phyloP scores from a whole-genome alignment of 2,888 invertebrate species.

The Tupiocoris notatus region DNA sequence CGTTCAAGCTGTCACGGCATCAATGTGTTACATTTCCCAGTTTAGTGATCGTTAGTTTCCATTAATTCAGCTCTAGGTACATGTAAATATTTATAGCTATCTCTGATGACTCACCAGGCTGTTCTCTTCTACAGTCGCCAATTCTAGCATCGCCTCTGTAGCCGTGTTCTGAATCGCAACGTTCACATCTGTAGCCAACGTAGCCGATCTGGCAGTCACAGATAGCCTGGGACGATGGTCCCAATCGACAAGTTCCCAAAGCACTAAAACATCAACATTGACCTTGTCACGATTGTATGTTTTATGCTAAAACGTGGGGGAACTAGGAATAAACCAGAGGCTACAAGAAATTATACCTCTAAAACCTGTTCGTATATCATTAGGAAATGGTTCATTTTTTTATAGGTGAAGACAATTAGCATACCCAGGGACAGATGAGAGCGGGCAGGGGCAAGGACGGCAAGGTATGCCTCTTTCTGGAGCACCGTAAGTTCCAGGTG shows the following conservation, averaged over 20 bases:
- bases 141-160: conserved; percentile 67
- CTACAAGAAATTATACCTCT: no score
- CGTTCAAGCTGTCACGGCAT: no score
- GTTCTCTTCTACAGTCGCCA: neutral
- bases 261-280: neutral
- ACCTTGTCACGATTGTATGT: no score
- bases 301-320: no score
- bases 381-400: no score
- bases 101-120: neutral
- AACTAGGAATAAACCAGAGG: no score
- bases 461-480: conserved; percentile 74
- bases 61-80: no score
- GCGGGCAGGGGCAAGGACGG: conserved; percentile 78
- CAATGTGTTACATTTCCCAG: no score
- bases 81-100: no score
- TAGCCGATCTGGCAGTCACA: conserved; percentile 83
- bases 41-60: no score
- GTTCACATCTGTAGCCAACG: conserved; percentile 71
- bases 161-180: conserved; percentile 65
- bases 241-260: conserved; percentile 63
- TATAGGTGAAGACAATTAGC: no score
- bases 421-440: conserved; percentile 50
- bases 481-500: conserved; percentile 78
- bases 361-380: no score
- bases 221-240: conserved; percentile 68